Evolutionary conservation across 1,140 invertebrate species (phyloP).

Genomic region (Polypedilum pembai): DNA sequence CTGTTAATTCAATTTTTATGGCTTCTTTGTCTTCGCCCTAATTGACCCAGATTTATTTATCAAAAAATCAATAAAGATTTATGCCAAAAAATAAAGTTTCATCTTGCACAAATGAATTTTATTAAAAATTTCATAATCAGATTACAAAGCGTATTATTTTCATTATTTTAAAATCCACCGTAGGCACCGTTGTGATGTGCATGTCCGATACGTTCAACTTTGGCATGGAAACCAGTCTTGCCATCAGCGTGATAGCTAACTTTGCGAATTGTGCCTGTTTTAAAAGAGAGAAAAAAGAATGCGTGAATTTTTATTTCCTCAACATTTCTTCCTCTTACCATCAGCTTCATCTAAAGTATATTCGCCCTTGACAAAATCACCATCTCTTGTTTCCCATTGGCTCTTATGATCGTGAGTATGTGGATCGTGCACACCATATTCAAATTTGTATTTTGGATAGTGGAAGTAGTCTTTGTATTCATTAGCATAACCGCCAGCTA

Average conservation of each 20-base stretch:
- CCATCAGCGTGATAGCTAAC: conserved; percentile 50
- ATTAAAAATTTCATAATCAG: too few species aligned
- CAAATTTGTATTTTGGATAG: conserved; percentile 62
- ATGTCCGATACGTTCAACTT: conserved; percentile 48
- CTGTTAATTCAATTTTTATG: too few species aligned
- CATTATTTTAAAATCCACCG: background rate
- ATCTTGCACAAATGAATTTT: too few species aligned
- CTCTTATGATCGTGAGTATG: conserved; percentile 63
- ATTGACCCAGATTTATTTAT: background rate
- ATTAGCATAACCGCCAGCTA: conserved; percentile 30
- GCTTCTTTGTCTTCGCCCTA: too few species aligned
- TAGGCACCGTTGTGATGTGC: conserved; percentile 41
- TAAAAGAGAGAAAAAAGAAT: background rate
- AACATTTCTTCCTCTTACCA: background rate
- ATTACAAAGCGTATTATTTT: background rate
- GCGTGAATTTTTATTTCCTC: background rate
- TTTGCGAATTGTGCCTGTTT: conserved; percentile 46
- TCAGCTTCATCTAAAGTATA: conserved; percentile 17
- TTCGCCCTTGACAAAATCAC: conserved; percentile 52
- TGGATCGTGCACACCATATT: conserved; percentile 63
- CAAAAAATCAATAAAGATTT: background rate
- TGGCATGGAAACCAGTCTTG: conserved; percentile 47
- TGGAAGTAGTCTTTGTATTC: conserved; percentile 37
- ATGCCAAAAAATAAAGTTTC: too few species aligned
- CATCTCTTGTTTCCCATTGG: conserved; percentile 54